Evolutionary conservation across 1,140 invertebrate genomes (phyloP), one percentile per base, ranked within the genome.

Genomic region (Pemphigus obesinymphae): DNA sequence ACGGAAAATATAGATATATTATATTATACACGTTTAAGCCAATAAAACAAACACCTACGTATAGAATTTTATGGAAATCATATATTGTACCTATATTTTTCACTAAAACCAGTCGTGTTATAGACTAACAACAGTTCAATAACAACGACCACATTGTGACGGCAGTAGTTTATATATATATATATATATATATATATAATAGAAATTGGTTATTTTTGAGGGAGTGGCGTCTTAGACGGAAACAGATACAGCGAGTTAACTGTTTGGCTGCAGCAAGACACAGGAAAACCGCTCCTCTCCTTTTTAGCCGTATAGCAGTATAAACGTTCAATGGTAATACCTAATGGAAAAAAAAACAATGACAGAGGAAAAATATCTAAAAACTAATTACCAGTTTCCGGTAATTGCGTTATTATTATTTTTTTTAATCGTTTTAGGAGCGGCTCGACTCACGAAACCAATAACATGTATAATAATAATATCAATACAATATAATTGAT

Each of bases 371-470:
- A 55, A 8, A 20, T 20, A 78, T 37, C 23, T 15, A 48, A 34
- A 37, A 43, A 26, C n/a, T 80, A 63, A 80, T 61, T 61, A 61
- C 37, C 76, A 43, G 37, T 80, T 80, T 80, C 76, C 76, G 50
- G 76, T 58, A 78, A 58, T 55, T 58, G 13, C 73, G 5, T 20
- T 34, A 31, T 31, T 34, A 50, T 73, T 73, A 6, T 73, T 73
- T 75, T 75, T 23, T 53, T 53, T 55, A 50, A 31, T 75, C 23
- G 23, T 50, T 55, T 53, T 53, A 23, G 72, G 72, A 53, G 48
- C 29, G 48, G 72, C 29, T 45, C 1, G 10, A 5, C 63, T 45
- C 13, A 70, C 68, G 5, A 29, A 45, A 45, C 23, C 68, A 17
- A 70, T 70, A 45, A 8, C 20, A 58, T 58, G 23, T 55, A n/a